Evolutionary conservation across 1,140 invertebrate genomes (phyloP).

Genomic region (Zelostemma sp.): DNA sequence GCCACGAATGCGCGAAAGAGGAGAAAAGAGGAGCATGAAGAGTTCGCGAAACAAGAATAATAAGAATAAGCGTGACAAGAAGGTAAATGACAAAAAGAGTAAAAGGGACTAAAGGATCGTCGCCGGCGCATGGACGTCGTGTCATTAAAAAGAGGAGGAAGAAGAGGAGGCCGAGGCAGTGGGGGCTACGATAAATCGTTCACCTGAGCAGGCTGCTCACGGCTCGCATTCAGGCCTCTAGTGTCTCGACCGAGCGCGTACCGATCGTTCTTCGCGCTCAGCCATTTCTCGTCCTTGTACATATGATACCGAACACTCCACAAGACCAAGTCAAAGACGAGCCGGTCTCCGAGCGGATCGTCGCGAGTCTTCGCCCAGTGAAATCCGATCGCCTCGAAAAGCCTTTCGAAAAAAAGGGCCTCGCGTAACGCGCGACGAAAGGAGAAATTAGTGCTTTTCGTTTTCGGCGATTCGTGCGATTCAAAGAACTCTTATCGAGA

Average conservation of each 20-base stretch:
- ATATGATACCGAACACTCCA: conserved; percentile 26
- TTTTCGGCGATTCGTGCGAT: background rate
- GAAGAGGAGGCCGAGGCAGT: conserved; percentile 38
- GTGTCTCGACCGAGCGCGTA: conserved; percentile 57
- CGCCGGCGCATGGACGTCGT: conserved; percentile 8
- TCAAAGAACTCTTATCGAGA: background rate
- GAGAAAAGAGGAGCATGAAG: too few relatives aligned
- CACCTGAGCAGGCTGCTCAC: conserved; percentile 53
- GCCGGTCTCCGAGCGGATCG: background rate
- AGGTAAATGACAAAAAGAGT: conserved; percentile 7
- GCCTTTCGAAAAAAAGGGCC: background rate
- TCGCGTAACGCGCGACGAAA: background rate
- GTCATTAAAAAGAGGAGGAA: conserved; percentile 26
- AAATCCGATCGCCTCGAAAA: background rate
- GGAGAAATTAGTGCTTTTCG: background rate
- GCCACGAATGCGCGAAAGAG: too few relatives aligned
- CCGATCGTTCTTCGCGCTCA: conserved; percentile 48
- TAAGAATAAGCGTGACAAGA: background rate
- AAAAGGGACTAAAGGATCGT: conserved; percentile 9
- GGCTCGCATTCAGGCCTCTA: conserved; percentile 44
- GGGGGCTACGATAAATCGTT: conserved; percentile 67
- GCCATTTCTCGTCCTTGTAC: conserved; percentile 14
- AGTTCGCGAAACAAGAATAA: too few relatives aligned
- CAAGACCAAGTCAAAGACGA: conserved; percentile 17
- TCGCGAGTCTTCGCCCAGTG: background rate